Base-by-base conservation (phyloP, 2,888 invertebrate genomes). In the Watsonalla binaria region DNA sequence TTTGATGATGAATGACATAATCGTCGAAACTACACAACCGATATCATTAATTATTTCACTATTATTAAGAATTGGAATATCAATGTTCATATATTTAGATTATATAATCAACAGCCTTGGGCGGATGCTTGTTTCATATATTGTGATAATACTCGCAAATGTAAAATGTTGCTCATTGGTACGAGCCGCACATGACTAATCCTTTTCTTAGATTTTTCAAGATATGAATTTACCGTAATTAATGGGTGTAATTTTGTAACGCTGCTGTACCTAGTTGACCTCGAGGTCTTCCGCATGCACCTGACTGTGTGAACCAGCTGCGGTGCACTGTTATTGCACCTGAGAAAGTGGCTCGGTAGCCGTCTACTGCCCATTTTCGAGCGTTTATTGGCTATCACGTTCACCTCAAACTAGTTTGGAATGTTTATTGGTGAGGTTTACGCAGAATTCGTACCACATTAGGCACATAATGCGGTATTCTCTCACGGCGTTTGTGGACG, bases 361-460 rank as follows among this genome's bases (percentile, higher is more conserved):
- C 75, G 76, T 66, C 69, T 72, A 73, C 74, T 73, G 78, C 76
- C 84, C 86, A 85, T 87, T 87, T 78, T 72, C 71, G 74, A 72
- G 78, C 80, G 80, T 86, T 89, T 89, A 89, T 87, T 85, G 82
- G 79, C 86, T 84, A 86, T 87, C 84, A 86, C 66, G 78, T 76
- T 75, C 74, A 79, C 80, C 78, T 80, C 76, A 85, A 86, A 88
- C 88, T 81, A 83, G 89, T 88, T 87, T 86, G 64, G 73, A 84
- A 86, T 81, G 80, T 75, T 66, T 78, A 72, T 80, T 82, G 79
- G 84, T 84, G 79, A 72, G 76, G 70, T 76, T 79, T 86, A 84
- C 82, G 75, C 70, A 77, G 83, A 86, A 84, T 70, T 63, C 73
- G 70, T 72, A 72, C 66, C 68, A 73, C 73, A 75, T 78, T 74